Conservation (phyloP, 2,797 vertebrate genomes). For the Crocodylus rhombifer region DNA sequence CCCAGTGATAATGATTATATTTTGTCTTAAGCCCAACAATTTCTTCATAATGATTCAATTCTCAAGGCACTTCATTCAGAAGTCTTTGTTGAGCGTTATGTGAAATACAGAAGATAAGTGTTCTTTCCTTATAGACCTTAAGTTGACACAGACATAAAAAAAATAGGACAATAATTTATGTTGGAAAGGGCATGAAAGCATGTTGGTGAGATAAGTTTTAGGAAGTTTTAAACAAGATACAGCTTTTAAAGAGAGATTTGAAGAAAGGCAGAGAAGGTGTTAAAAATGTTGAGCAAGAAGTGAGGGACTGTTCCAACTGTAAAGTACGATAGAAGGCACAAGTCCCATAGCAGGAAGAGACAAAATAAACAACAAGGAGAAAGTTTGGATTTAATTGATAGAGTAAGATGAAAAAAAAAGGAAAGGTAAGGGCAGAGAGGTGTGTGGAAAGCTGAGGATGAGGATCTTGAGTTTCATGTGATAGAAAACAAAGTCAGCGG, state of each 20-base stretch:
- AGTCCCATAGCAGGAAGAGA: not conserved
- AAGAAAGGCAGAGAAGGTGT: not conserved
- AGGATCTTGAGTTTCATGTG: constrained; percentile 4
- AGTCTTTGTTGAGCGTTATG: not conserved
- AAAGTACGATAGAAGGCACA: too few species aligned
- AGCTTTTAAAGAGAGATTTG: not conserved
- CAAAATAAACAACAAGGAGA: not conserved
- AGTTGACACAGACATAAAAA: not conserved
- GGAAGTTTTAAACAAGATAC: not conserved
- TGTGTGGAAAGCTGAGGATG: not conserved
- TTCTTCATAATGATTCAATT: not conserved
- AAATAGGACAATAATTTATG: not conserved
- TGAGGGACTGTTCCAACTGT: too few species aligned
- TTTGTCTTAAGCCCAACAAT: not conserved
- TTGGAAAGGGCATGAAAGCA: not conserved
- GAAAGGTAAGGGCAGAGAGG: not conserved
- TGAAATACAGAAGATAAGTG: not conserved
- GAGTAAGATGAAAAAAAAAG: not conserved
- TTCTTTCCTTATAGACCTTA: not conserved
- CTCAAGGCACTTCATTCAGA: not conserved
- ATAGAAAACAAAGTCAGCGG: not conserved
- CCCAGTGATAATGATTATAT: not conserved
- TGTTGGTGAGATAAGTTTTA: not conserved
- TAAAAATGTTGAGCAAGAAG: not conserved
- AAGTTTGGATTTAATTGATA: not conserved